phyloP scores from a whole-genome alignment of 2,888 invertebrate genomes.

The Mallateleia sp. region DNA sequence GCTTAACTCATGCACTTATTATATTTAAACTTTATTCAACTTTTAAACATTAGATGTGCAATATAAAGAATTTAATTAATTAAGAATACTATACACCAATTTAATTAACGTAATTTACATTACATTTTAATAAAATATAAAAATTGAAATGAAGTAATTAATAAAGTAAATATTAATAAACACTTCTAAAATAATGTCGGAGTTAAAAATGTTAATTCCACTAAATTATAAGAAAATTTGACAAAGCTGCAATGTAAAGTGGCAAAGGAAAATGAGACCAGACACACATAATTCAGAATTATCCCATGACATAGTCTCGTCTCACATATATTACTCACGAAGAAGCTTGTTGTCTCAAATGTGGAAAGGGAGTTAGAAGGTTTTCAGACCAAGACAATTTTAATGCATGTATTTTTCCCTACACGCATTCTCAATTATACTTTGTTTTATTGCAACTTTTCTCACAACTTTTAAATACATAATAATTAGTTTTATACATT shows the following conservation, averaged over 20 bases:
- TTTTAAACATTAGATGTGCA: no score
- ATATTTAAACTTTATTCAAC: no score
- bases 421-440: neutral
- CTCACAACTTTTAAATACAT: no score
- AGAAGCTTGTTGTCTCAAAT: constrained; percentile 85
- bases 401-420: constrained; percentile 33
- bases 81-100: no score
- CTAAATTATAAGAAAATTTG: constrained; percentile 63
- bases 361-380: constrained; percentile 76
- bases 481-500: no score
- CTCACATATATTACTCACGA: constrained; percentile 87
- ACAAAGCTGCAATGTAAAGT: constrained; percentile 82
- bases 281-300: constrained; percentile 89
- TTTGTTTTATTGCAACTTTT: no score
- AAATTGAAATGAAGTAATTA: neutral
- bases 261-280: constrained; percentile 85
- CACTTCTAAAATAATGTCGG: constrained; percentile 50
- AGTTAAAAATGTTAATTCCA: constrained; percentile 52
- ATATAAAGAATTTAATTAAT: no score
- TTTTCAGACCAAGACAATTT: constrained; percentile 52
- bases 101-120: neutral
- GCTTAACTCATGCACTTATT: no score
- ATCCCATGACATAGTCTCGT: constrained; percentile 86
- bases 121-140: neutral
- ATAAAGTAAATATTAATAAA: neutral